Conservation (phyloP, 2,888 invertebrate species). For the Pasiphila rectangulata region DNA sequence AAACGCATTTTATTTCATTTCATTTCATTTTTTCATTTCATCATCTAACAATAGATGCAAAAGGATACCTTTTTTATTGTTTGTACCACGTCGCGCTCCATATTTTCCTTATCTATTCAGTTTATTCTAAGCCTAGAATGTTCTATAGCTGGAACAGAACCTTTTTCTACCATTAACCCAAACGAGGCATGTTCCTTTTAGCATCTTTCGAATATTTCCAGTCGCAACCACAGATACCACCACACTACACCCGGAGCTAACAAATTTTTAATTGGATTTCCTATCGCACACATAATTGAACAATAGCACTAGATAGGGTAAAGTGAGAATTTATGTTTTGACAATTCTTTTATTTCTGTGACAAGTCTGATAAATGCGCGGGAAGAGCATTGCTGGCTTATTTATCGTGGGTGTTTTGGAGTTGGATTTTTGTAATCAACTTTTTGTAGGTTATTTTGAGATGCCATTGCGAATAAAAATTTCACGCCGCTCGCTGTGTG, state of each 20-base stretch:
- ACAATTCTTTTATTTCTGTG: constrained; percentile 33
- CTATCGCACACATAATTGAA: constrained; percentile 61
- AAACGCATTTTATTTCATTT: no score
- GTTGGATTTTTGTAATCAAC: constrained; percentile 22
- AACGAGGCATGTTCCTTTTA: constrained; percentile 38
- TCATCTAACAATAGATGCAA: no score
- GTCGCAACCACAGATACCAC: no score
- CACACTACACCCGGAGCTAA: constrained; percentile 45
- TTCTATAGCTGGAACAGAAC: constrained; percentile 21
- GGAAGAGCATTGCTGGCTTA: constrained; percentile 20
- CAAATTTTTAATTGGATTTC: constrained; percentile 67
- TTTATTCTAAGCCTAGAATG: background rate
- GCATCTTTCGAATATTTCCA: constrained; percentile 40
- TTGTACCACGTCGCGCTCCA: background rate
- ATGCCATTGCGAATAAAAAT: background rate
- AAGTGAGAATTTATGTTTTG: constrained; percentile 73
- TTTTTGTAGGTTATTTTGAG: constrained; percentile 16
- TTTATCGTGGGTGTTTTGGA: constrained; percentile 22
- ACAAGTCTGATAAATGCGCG: constrained; percentile 25
- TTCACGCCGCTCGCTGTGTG: no score
- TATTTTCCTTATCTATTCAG: background rate
- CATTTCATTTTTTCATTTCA: no score
- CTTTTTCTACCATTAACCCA: constrained; percentile 32
- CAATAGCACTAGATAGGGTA: constrained; percentile 57
- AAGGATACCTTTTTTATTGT: no score